These are phyloP conservation scores for Peromyscus polionotus DNA, from an alignment of 2,113 vertebrate species.

Conservation along the genomic window DNA sequence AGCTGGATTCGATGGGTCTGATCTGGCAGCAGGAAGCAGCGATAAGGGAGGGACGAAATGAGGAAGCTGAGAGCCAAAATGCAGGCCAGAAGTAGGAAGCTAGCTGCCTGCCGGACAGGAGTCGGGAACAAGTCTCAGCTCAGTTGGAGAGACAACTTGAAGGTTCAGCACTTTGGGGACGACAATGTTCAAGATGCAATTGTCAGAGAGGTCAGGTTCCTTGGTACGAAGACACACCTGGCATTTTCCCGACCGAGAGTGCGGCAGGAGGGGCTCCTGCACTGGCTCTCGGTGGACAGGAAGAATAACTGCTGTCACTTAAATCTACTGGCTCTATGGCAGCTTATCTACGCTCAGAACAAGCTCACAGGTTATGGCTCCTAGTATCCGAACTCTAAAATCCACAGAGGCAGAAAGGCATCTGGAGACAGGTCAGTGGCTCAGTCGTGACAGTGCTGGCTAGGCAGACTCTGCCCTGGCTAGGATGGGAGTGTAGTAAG, in stretches of 20 bases:
- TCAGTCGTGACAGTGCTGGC: conserved; percentile 68
- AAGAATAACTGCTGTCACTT: conserved; percentile 34
- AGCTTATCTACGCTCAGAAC: conserved; percentile 81
- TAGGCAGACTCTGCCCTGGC: not conserved
- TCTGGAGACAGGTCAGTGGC: conserved; percentile 77
- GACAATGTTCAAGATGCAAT: conserved; percentile 62
- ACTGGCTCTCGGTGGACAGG: conserved; percentile 58
- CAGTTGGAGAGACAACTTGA: not conserved
- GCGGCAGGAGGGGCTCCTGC: conserved; percentile 39
- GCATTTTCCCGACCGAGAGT: conserved; percentile 64
- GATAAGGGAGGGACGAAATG: not conserved
- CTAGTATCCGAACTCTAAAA: conserved; percentile 80
- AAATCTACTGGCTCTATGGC: conserved; percentile 84
- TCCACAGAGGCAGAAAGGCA: conserved; percentile 85
- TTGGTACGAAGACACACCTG: conserved; percentile 77
- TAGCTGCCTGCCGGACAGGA: not conserved
- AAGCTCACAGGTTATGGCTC: conserved; percentile 84
- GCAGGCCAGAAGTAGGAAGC: conserved; percentile 43
- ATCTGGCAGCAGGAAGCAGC: not conserved
- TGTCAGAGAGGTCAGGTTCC: conserved; percentile 70
- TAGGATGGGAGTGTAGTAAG: not conserved
- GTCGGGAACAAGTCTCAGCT: conserved; percentile 54
- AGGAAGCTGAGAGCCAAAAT: not conserved
- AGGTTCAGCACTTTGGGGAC: conserved; percentile 75
- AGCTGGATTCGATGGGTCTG: not conserved